These are phyloP conservation scores for Oreamnos americanus DNA, from an alignment of 2,113 vertebrate genomes.

Conservation along the genomic window DNA sequence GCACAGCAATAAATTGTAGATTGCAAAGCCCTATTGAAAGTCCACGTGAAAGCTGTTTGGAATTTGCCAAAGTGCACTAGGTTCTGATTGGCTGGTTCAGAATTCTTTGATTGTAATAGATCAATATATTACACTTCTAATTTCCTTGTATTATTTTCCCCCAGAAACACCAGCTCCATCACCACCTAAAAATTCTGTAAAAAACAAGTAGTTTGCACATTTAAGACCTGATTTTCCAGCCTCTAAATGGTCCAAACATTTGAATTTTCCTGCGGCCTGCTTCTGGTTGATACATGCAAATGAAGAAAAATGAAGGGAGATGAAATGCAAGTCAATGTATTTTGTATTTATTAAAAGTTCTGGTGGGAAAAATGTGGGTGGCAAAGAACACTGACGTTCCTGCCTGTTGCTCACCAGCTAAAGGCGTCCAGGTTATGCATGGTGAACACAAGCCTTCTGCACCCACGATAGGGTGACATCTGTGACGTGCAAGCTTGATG, in stretches of 20 bases:
- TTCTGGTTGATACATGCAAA: not conserved
- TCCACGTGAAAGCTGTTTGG: not conserved
- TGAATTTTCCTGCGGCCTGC: not conserved
- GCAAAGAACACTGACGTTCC: not conserved
- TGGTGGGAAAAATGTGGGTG: not conserved
- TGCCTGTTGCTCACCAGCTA: not conserved
- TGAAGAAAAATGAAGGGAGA: not conserved
- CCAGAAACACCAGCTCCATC: not conserved
- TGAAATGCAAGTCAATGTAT: not conserved
- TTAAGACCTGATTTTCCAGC: not conserved
- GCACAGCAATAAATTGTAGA: not conserved
- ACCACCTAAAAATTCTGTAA: not conserved
- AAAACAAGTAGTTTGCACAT: not conserved
- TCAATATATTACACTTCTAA: not conserved
- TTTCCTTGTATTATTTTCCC: not conserved
- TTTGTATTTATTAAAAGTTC: not conserved
- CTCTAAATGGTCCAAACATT: not conserved
- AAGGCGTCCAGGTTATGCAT: rapidly evolving
- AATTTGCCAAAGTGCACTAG: not conserved
- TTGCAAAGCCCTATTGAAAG: not conserved
- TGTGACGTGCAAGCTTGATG: not conserved
- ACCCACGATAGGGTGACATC: rapidly evolving
- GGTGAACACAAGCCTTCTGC: not conserved
- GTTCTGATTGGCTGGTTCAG: not conserved
- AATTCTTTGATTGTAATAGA: not conserved